A percentile compares a stretch with the other conserved stretches of the same genome.
phyloP scores from a whole-genome alignment of 2,113 vertebrate genomes.

The Anoplopoma fimbria region DNA sequence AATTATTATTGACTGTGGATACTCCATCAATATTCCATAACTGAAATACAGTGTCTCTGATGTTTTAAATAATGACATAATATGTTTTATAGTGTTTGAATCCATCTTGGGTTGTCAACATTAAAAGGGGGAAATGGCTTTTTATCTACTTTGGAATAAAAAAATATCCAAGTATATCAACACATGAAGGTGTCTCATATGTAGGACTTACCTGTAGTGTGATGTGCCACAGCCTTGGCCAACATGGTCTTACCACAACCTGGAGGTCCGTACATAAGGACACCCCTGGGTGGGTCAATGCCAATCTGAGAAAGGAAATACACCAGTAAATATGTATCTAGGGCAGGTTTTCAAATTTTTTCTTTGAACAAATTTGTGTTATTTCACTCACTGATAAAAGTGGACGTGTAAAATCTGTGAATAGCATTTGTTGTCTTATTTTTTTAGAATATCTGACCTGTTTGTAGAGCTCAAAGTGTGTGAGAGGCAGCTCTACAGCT shows the following conservation, averaged over 20 bases:
- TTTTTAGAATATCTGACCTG: slow-evolving; percentile 78
- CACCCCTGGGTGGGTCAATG: slow-evolving; percentile 93
- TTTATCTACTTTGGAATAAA: not conserved
- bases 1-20: not conserved
- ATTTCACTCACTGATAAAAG: not conserved
- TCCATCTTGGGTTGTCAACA: not conserved
- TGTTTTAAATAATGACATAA: not conserved
- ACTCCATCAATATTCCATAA: not conserved
- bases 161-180: not conserved
- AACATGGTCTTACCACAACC: slow-evolving; percentile 97
- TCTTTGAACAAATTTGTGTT: not conserved
- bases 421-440: not conserved
- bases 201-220: slow-evolving; percentile 89
- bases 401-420: not conserved
- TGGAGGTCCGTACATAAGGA: slow-evolving; percentile 95
- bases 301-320: slow-evolving; percentile 86
- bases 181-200: not conserved
- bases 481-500: slow-evolving; percentile 94
- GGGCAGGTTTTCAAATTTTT: not conserved
- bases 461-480: slow-evolving; percentile 97
- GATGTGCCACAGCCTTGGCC: slow-evolving; percentile 96
- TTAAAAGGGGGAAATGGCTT: not conserved
- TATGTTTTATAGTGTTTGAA: not conserved
- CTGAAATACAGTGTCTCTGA: not conserved
- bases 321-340: not conserved